Evolutionary conservation across 2,113 vertebrate genomes (phyloP).

Genomic region (Paracanthobrama guichenoti): DNA sequence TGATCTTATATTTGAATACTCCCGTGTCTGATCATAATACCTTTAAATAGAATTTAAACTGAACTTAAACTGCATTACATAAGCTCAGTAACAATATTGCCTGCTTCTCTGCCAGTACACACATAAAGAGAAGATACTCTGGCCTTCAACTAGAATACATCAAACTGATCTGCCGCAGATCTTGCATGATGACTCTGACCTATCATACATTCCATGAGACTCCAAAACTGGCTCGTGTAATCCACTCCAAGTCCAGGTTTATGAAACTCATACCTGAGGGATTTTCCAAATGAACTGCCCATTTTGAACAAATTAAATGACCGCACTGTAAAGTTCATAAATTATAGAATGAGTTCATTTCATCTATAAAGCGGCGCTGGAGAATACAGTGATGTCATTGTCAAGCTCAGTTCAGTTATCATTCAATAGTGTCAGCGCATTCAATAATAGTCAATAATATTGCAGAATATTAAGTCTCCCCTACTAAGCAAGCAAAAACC

Average conservation of each 20-base stretch:
- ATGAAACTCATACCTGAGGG: not conserved
- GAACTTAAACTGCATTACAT: not conserved
- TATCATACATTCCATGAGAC: conserved; percentile 5
- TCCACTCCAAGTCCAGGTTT: not conserved
- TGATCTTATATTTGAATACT: not conserved
- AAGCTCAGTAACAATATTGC: not conserved
- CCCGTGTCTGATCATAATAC: not conserved
- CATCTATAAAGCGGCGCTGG: too few relatives aligned
- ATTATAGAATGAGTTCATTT: too few relatives aligned
- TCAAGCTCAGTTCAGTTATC: too few relatives aligned
- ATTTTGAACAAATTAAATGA: not conserved
- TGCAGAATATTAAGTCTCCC: too few relatives aligned
- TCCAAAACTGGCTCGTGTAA: not conserved
- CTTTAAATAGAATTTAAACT: conserved; percentile 1
- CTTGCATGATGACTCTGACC: not conserved
- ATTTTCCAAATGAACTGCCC: conserved; percentile 1
- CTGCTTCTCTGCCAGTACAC: not conserved
- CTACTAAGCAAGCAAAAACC: too few relatives aligned
- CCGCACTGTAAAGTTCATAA: too few relatives aligned
- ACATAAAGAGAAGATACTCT: not conserved
- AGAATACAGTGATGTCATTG: too few relatives aligned
- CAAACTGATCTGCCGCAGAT: not conserved
- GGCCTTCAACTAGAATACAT: not conserved
- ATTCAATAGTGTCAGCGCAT: too few relatives aligned
- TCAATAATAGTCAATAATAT: too few relatives aligned